Evolutionary conservation across 2,113 vertebrate species (phyloP), one percentile per base, ranked within the genome.

Genomic region (Vanacampus margaritifer): DNA sequence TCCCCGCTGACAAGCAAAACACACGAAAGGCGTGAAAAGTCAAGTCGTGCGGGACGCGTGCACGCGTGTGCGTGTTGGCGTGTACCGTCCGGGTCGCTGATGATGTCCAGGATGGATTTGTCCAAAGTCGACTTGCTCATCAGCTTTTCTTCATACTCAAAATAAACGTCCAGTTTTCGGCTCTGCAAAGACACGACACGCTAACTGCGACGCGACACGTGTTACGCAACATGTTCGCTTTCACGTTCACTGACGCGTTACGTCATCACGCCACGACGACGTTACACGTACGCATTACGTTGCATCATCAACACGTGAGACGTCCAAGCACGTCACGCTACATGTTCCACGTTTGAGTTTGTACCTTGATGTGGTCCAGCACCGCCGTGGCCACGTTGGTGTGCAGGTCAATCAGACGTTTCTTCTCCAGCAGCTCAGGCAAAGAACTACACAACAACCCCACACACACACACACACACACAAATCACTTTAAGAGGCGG

Each of bases 81-180:
- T 0, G 1, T 89, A 99, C 97, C 97, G 69, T 99, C 95, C 60
- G 97, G 96, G 80, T 98, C 96, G 76, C 94, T 97, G 91, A 99
- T 98, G 86, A 98, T 92, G 82, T 99, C 97, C 88, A 99, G 91
- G 74, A 99, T 93, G 45, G 97, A 98, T 85, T 99, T 99, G 82
- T 99, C 96, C 76, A 98, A 83, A 62, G 95, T 95, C 13, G 94
- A 94, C 80, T 99, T 99, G 90, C 95, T 98, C 97, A 98, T 98
- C 85, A 99, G 93, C 88, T 97, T 98, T 87, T 99, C 97, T 88
- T 99, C 96, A 48, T 93, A 98, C 83, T 99, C 97, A 90, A 99
- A 99, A 91, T 99, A 99, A 32, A 98, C 91, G 79, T 99, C 97
- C 78, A 99, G 89, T 78, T 99, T 98, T 62, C 96, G 94, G 80